Base-by-base conservation (phyloP, 2,113 vertebrate genomes). In the Phalacrocorax aristotelis region DNA sequence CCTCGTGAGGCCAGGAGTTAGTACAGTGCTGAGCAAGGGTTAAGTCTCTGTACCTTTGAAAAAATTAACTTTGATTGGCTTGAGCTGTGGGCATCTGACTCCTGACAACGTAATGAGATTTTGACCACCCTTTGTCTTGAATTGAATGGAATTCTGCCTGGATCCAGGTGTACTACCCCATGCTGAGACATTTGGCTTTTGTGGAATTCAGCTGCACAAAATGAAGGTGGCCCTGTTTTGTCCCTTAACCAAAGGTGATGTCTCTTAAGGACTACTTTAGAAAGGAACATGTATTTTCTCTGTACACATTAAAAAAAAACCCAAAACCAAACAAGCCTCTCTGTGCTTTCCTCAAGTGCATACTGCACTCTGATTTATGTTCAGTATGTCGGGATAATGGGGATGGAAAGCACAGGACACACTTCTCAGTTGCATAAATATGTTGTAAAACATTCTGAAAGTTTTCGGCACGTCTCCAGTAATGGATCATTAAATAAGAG, bases 401-500 rank as follows among this genome's bases (percentile, higher is more conserved):
- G 87, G 30, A 78, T 90, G 71, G 71, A 91, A 95, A 95, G 64
- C 71, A 68, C 62, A 69, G 66, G 61, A 77, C 62, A 80, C 51
- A 48, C 44, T 95, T 91, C 32, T 79, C 13, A 1, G 71, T 58
- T 1, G 0, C 68, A 77, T 91, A 93, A 94, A 89, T 86, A 64
- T 6, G 4, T 66, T 87, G 57, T 94, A 94, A 95, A 97, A 83
- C 68, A 68, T 83, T 72, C 93, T 81, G 84, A 81, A 91, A 83
- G 81, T 85, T 89, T 90, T 93, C 18, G 17, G 58, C 87, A 49
- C 6, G 23, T 82, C 78, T 90, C 89, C 84, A 93, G 48, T 58
- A 55, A 85, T 76, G 75, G 83, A 61, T 86, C 81, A 82, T 95
- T 95, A 92, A 97, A 61, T 82, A 78, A 76, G 68, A 93, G 87